A percentile compares a stretch with the other conserved stretches of the same genome.
Conservation (phyloP, 2,888 invertebrate genomes). For the Sialis lutaria region DNA sequence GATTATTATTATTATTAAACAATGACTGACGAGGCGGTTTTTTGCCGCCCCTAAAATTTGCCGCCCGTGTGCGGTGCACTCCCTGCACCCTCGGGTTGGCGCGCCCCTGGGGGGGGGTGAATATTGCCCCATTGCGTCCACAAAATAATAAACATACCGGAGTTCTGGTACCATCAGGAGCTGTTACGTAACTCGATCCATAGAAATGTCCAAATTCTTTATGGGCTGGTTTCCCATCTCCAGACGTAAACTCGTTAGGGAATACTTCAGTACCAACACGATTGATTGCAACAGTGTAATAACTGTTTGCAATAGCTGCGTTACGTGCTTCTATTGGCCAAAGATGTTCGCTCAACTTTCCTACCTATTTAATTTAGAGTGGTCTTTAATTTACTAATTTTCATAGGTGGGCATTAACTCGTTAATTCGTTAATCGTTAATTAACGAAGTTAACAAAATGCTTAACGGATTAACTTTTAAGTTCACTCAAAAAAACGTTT, state of each 20-base stretch:
- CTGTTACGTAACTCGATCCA: slow-evolving; percentile 86
- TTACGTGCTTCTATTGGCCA: slow-evolving; percentile 93
- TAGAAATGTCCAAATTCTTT: slow-evolving; percentile 85
- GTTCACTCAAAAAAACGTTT: no score
- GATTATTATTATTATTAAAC: no score
- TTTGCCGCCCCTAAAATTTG: no score
- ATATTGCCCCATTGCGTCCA: slow-evolving; percentile 4
- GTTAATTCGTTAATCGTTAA: no score
- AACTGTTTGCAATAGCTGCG: slow-evolving; percentile 91
- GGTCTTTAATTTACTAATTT: neutral
- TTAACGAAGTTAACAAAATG: no score
- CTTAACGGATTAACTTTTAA: no score
- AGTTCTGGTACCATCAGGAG: slow-evolving; percentile 84
- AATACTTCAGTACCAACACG: slow-evolving; percentile 83
- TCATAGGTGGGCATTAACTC: no score
- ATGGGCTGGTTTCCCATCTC: slow-evolving; percentile 56
- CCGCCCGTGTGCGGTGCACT: no score
- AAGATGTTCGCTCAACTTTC: slow-evolving; percentile 68
- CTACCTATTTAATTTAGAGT: slow-evolving; percentile 25
- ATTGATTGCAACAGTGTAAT: slow-evolving; percentile 84
- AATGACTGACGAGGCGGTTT: no score
- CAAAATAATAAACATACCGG: no score
- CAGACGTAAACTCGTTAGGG: slow-evolving; percentile 69
- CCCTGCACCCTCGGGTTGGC: no score
- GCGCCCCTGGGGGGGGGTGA: no score